Evolutionary conservation across 2,888 invertebrate genomes (phyloP), one percentile per base, ranked within the genome.

Genomic region (Scaeva pyrastri): DNA sequence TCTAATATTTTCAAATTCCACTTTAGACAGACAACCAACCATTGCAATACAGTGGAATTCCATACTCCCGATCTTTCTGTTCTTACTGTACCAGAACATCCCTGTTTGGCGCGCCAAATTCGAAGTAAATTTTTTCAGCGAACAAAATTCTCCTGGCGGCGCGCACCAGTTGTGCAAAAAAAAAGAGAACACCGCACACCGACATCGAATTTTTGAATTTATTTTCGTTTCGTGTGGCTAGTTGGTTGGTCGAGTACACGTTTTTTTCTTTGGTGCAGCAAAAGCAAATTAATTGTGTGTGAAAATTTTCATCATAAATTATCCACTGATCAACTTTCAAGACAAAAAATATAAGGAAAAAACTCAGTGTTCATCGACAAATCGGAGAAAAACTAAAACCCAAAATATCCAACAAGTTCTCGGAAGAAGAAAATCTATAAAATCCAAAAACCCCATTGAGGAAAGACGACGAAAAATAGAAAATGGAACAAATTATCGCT

Each of bases 401-500:
- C 31, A 36, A 39, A 60, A 60, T 36, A 58, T 31, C 36, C 36
- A 58, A 12, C 16, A 56, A 31, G 31, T 16, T 11, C 72, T 73
- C 39, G 71, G 8, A 31, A 68, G 56, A 16, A 41, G 64, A 45
- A 50, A 19, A 56, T 36, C 16, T n/a, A 31, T 4, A 48, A 68
- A 66, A 2, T 10, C 26, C 11, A 11, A 60, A 23, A 31, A 68
- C 21, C 31, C 12, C 48, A 23, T 60, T 16, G 2, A 58, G 39
- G 43, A 19, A 16, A 39, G 77, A 70, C n/a, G n/a, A n/a, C n/a
- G n/a, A 60, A 71, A 58, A 14, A 11, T 39, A 36, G 52, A 85
- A 87, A 88, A 94, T 95, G 94, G 95, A 95, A 90, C 93, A 94
- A 89, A 94, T 95, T 88, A 93, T 95, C 75, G 90, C 93, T 64